phyloP scores from a whole-genome alignment of 2,113 vertebrate genomes.

The Cygnus buccinator region DNA sequence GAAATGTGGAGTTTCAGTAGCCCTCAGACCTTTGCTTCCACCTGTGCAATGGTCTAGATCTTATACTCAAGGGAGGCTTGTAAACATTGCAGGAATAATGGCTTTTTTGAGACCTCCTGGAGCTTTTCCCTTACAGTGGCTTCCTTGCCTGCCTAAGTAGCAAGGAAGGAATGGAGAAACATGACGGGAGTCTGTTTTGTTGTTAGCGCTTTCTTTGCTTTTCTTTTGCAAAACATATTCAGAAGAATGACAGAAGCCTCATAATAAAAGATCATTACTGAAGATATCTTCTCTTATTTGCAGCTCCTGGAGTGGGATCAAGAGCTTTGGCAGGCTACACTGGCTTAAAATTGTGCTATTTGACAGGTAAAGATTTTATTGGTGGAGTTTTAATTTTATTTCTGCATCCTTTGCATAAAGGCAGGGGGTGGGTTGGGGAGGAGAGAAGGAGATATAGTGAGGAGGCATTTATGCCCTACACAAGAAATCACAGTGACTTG shows the following conservation, averaged over 20 bases:
- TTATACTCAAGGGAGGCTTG: neutral
- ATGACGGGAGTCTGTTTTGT: constrained; percentile 11
- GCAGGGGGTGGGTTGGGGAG: neutral
- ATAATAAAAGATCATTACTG: constrained; percentile 40
- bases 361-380: constrained; percentile 55
- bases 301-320: constrained; percentile 38
- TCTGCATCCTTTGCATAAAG: constrained; percentile 28
- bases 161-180: neutral
- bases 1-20: neutral
- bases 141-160: neutral
- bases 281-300: constrained; percentile 35
- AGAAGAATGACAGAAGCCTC: constrained; percentile 28
- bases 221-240: constrained; percentile 25
- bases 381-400: constrained; percentile 35
- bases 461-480: neutral
- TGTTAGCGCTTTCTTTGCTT: constrained; percentile 17
- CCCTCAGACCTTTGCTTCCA: constrained; percentile 8
- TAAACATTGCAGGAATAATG: neutral
- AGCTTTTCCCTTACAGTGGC: neutral
- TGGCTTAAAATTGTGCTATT: constrained; percentile 9
- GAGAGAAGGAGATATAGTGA: neutral
- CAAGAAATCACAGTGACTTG: neutral
- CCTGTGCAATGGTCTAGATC: neutral
- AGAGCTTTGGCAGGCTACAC: constrained; percentile 16
- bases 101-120: neutral